Evolutionary conservation across 1,140 invertebrate species (phyloP), one percentile per base, ranked within the genome.

Genomic region (Muscidifurax raptorellus): DNA sequence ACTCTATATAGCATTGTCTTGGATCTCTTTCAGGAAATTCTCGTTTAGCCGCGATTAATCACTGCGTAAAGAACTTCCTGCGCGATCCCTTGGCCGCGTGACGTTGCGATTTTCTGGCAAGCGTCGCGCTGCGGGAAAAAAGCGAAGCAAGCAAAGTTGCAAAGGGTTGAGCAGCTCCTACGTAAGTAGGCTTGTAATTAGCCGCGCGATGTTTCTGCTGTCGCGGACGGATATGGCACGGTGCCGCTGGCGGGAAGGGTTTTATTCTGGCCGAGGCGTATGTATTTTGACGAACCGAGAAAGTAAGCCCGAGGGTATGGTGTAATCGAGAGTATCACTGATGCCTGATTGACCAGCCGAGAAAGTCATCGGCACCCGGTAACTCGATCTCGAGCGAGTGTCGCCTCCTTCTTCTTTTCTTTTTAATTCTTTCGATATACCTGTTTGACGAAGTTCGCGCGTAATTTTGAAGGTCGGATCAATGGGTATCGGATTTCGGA

Each of bases 131-230:
- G 44, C 3, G 44, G 15, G 44, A 18, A n/a, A 59, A 59, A 59
- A 59, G 22, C 18, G 52, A 59, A n/a, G 18, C 47, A 18, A 52
- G 47, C 47, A 52, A 18, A 52, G 47, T 52, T 52, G 15, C 7
- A 47, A 13, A 18, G 47, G 47, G 47, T 18, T 52, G 47, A 47
- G 15, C 2, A 67, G 7, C 5, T 27, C 25, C 18, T 64, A 10
- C 7, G 10, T 2, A 28, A 76, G 44, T 25, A 52, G 75, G 75
- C 18, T 30, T 28, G 75, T 64, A 77, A 77, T 77, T 77, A 77
- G 75, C 47, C 18, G 28, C n/a, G 75, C 47, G 27, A 77, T 28
- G 36, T 59, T 77, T 47, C 13, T 47, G 44, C 13, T 47, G 44
- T 18, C 44, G 7, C 44, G 44, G 44, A 15, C 44, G 52, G 18